phyloP scores from a whole-genome alignment of 2,113 vertebrate genomes.

The Smithornis capensis region DNA sequence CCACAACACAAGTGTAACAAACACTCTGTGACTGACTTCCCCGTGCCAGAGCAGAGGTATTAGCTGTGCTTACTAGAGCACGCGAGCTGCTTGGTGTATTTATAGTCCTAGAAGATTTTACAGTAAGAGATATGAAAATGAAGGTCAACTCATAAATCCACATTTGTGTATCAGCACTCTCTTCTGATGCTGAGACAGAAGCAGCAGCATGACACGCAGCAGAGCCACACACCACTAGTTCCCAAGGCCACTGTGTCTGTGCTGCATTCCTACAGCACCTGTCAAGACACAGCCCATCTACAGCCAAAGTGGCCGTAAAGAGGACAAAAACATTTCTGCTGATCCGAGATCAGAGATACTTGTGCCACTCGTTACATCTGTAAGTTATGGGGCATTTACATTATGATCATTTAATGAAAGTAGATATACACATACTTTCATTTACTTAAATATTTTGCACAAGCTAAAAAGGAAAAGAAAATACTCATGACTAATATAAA shows the following conservation, averaged over 20 bases:
- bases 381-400: neutral
- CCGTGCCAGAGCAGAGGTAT: neutral
- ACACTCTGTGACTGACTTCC: rapidly evolving
- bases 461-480: neutral
- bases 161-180: neutral
- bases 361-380: neutral
- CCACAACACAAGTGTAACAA: neutral
- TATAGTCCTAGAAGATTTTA: neutral
- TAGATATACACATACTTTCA: neutral
- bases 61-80: neutral
- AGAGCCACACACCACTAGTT: neutral
- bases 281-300: neutral
- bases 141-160: slow-evolving; percentile 28
- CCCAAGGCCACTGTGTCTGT: neutral
- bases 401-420: neutral
- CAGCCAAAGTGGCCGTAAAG: rapidly evolving
- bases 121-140: neutral
- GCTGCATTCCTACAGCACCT: rapidly evolving
- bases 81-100: neutral
- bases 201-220: neutral
- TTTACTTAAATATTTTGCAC: neutral
- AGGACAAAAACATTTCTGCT: neutral
- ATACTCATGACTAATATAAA: neutral
- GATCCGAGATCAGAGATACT: rapidly evolving
- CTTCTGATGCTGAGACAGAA: neutral